Evolutionary conservation across 2,888 invertebrate species (phyloP).

Genomic region (Dryobotodes eremita): DNA sequence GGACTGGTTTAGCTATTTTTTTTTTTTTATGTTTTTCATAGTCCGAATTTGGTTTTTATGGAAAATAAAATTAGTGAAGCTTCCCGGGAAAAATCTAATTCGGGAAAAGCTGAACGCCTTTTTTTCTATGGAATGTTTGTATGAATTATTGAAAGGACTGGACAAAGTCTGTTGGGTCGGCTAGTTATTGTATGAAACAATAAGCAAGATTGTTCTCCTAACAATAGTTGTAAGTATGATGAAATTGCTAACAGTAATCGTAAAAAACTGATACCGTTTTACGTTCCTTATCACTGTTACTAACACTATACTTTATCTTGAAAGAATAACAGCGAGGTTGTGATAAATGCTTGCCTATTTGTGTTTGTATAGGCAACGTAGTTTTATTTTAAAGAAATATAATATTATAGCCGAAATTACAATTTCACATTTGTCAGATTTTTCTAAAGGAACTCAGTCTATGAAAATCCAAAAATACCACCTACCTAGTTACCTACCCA

Average conservation of each 20-base stretch:
- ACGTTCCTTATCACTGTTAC: slow-evolving; percentile 56
- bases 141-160: background rate
- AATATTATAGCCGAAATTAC: background rate
- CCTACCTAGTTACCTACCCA: no score
- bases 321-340: slow-evolving; percentile 38
- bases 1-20: background rate
- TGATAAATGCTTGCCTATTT: slow-evolving; percentile 35
- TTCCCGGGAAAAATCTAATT: background rate
- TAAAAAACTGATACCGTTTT: slow-evolving; percentile 55
- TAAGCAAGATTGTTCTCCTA: slow-evolving; percentile 5
- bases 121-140: no score
- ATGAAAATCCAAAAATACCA: no score
- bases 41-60: background rate
- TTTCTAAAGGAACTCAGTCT: background rate
- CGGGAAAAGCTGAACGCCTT: no score
- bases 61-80: background rate
- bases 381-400: background rate
- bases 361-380: slow-evolving; percentile 15
- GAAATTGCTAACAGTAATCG: slow-evolving; percentile 47
- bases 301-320: slow-evolving; percentile 52
- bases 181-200: slow-evolving; percentile 11
- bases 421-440: background rate
- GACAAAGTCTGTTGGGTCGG: background rate
- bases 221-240: slow-evolving; percentile 30
- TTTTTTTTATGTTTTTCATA: background rate